Conservation (phyloP, 2,113 vertebrate genomes). For the Tamias sibiricus region DNA sequence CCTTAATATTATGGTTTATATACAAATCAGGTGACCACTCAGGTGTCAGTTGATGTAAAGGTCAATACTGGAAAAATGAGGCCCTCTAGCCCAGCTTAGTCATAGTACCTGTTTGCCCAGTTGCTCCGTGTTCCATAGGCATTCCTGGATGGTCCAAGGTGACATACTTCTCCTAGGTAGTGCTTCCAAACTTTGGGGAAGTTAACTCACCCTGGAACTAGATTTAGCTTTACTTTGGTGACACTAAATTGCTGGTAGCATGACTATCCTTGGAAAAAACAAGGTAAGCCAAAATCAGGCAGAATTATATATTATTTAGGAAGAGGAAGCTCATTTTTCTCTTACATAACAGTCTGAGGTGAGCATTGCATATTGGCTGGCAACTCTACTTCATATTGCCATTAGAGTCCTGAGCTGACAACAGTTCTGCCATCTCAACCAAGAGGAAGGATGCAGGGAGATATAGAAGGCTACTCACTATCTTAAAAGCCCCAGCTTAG, state of each 20-base stretch:
- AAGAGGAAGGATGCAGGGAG: background rate
- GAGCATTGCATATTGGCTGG: background rate
- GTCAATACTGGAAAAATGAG: background rate
- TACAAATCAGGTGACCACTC: background rate
- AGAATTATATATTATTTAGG: background rate
- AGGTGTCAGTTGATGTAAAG: background rate
- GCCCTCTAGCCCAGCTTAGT: background rate
- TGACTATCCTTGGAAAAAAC: background rate
- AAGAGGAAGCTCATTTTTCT: background rate
- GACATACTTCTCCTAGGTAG: background rate
- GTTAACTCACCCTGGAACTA: background rate
- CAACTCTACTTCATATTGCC: background rate
- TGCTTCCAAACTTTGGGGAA: background rate
- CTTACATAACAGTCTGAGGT: background rate
- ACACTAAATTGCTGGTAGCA: background rate
- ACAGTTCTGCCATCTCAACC: background rate
- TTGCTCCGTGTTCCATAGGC: background rate
- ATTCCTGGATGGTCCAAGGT: background rate
- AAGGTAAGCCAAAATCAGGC: background rate
- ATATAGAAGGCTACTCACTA: background rate
- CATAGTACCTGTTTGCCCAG: background rate
- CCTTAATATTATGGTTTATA: background rate
- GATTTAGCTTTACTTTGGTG: background rate
- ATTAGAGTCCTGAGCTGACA: background rate
- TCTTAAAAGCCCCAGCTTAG: background rate